Evolutionary conservation across 2,888 invertebrate species (phyloP), one percentile per base, ranked within the genome.

Genomic region (Lydus trimaculatus): DNA sequence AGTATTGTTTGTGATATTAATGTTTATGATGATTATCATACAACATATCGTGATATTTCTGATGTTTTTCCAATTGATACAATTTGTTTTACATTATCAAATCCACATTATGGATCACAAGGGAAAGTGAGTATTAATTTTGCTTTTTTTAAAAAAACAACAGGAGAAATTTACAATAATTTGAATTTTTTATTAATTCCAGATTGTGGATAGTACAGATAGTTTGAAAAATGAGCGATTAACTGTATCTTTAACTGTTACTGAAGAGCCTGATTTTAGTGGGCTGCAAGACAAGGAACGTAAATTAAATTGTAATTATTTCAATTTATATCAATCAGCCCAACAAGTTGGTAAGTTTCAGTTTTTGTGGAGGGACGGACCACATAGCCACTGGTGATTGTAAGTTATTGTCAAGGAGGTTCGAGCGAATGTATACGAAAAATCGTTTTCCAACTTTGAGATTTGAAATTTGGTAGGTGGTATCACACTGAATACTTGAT

Each of bases 51-150:
- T 61, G 86, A 86, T 25, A 80, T 91, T n/a, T 83, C 85, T 28
- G 88, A 91, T 67, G 88, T 95, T 0, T 97, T 93, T 80, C 90
- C 91, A 0, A 83, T 87, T 0, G 91, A 91, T 0, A 89, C 90
- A 63, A 79, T 81, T 1, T 92, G 95, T 75, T 97, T 96, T 83
- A 90, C 95, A 84, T 87, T 97, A 0, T 91, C 90, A 8, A 79
- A 80, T 71, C 93, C 92, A 7, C 91, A 94, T 84, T 96, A 96
- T 82, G 97, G 96, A 0, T 89, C 91, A 60, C 87, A 90, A 82
- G 97, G 94, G 61, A 90, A 90, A 79, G 95, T 96, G 83, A 76
- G 80, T 77, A 13, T 56, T 56, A 15, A 15, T 36, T n/a, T 17
- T 43, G n/a, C 1, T n/a, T n/a, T n/a, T n/a, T n/a, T n/a, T n/a